Percentiles rank a stretch among this genome's conserved stretches.
Conservation (phyloP, 2,797 vertebrate genomes). For the Danionella dracula region DNA sequence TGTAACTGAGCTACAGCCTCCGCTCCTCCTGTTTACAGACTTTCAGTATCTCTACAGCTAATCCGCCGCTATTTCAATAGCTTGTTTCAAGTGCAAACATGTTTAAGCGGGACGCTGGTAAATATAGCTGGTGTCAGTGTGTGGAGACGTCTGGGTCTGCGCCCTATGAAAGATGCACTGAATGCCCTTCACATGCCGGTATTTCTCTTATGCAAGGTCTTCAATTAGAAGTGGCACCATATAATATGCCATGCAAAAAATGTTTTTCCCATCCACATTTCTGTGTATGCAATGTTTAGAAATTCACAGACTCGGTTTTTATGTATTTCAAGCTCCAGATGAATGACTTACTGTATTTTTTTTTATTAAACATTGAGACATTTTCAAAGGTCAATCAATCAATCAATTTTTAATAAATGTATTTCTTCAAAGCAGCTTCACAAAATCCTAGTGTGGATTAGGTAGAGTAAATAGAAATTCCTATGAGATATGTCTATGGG, state of each 20-base stretch:
- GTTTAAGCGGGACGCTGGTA: conserved; percentile 59
- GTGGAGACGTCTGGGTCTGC: conserved; percentile 47
- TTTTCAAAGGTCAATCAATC: no score
- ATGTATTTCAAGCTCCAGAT: no score
- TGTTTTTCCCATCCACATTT: no score
- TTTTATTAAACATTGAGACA: no score
- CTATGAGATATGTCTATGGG: no score
- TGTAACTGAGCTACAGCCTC: conserved; percentile 47
- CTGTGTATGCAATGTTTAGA: no score
- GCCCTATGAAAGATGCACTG: conserved; percentile 59
- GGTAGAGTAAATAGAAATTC: no score
- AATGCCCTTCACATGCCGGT: conserved; percentile 46
- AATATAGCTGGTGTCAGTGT: conserved; percentile 57
- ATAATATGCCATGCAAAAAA: conserved; percentile 17
- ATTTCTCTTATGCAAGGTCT: conserved; percentile 61
- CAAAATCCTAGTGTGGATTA: no score
- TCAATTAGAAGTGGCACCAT: conserved; percentile 59
- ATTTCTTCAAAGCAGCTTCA: no score
- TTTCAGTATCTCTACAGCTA: conserved; percentile 47
- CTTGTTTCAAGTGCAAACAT: conserved; percentile 57
- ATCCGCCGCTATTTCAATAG: conserved; percentile 51
- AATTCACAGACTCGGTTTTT: no score
- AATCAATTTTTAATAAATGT: no score
- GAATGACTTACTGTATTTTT: no score
- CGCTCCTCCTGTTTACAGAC: conserved; percentile 55